Evolutionary conservation across 2,113 vertebrate genomes (phyloP), one percentile per base, ranked within the genome.

Genomic region (Polypterus senegalus): DNA sequence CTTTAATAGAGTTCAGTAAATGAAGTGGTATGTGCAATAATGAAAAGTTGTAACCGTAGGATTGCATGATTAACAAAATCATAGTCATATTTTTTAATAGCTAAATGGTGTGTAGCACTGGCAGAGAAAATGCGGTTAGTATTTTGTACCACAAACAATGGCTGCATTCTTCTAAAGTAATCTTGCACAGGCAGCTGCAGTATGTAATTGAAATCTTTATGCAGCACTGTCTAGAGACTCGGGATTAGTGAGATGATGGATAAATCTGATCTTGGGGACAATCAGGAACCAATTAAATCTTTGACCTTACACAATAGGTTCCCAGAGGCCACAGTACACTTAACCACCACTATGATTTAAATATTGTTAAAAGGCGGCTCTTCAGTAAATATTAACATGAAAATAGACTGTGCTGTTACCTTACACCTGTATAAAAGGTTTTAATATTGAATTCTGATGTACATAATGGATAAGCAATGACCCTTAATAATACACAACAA

Each of bases 151-250:
- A 27, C 27, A 27, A 27, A 27, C 27, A 27, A 7, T 45, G 56
- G 56, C 46, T 27, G 46, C 56, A 45, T 58, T 58, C 48, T 45
- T 43, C 59, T 51, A 49, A 48, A 58, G 45, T 7, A 45, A 59
- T 65, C 54, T 56, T 49, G 27, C 53, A 48, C 46, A 48, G 60
- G 47, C 59, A 11, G 48, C 53, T 48, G 47, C 47, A 61, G 54
- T 56, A 61, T 45, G 9, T 57, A 62, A 62, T 57, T 57, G n/a
- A 69, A 69, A 60, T 59, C 53, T 51, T 60, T 62, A 52, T 53
- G 6, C 54, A 54, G 5, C 48, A 51, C 49, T 54, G 57, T 63
- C 11, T 10, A 27, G 52, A 57, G 44, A 54, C 55, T 63, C 9
- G 48, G 61, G 61, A 48, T 52, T 43, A 59, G 54, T 51, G 27